Evolutionary conservation across 2,888 invertebrate species (phyloP), one percentile per base, ranked within the genome.

Genomic region (Anthophora plumipes): DNA sequence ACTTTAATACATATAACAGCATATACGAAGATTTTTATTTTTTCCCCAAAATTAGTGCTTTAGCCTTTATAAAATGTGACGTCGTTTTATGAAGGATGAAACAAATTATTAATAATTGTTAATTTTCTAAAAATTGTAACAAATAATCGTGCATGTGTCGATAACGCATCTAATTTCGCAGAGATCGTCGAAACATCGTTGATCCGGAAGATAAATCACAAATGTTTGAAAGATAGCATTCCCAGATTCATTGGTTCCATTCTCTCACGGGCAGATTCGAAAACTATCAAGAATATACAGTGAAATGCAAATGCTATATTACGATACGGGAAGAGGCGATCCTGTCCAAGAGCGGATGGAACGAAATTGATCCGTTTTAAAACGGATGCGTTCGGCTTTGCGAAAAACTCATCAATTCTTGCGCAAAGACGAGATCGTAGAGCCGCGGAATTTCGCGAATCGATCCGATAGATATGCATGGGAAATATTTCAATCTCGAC

Each of bases 281-380:
- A 68, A 78, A 74, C 69, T 64, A 52, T 59, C 75, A 22, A 9
- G 59, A 59, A 54, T 59, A 55, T 1, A 46, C 25, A 22, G 61
- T n/a, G 52, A 46, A 75, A 78, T 60, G 69, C 64, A 74, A 78
- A 69, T 59, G 43, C 67, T 9, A 48, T 25, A 67, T 67, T 76
- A 61, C 66, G 60, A 67, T 63, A 70, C 66, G 54, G 11, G 31
- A 12, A 41, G 22, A 41, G n/a, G 20, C 46, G 17, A 20, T 57
- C 25, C 46, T 22, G 22, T 31, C 50, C 57, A 7, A 6, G 7
- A 54, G 54, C 41, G 41, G 37, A 12, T 37, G 64, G 22, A 37
- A 37, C 31, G 64, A 59, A 78, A 73, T 70, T 69, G 63, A 73
- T 72, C 64, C 48, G 64, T 64, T 73, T 77, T 77, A 57, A 68